These are phyloP conservation scores for Megathymus violae DNA, from an alignment of 1,140 invertebrate genomes.

Conservation along the genomic window DNA sequence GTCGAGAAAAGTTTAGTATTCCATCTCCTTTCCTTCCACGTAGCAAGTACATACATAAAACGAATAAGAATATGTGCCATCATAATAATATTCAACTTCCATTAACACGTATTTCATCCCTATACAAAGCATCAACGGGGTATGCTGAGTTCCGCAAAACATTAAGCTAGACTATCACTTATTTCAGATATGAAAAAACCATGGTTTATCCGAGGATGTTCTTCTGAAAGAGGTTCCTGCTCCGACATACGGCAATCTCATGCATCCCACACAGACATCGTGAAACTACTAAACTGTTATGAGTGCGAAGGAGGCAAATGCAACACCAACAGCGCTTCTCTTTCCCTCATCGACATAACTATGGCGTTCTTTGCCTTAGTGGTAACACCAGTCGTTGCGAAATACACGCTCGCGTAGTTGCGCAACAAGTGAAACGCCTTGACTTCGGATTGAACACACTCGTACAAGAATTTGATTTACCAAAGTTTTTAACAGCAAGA, in stretches of 20 bases:
- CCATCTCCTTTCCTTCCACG: no score
- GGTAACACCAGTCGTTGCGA: constrained; percentile 53
- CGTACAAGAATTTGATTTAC: no score
- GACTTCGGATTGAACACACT: no score
- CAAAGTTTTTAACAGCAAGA: no score
- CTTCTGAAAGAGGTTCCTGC: constrained; percentile 61
- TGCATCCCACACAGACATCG: constrained; percentile 39
- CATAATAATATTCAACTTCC: no score
- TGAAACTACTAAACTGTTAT: constrained; percentile 49
- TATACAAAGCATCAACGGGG: no score
- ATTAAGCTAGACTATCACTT: background rate
- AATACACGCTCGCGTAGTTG: constrained; percentile 55
- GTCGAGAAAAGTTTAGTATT: no score
- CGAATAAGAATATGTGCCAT: no score
- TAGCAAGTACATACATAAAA: no score
- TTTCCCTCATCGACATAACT: constrained; percentile 44
- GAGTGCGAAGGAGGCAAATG: constrained; percentile 67
- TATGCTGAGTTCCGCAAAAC: no score
- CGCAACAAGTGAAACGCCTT: constrained; percentile 20
- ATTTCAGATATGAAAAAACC: constrained; percentile 58
- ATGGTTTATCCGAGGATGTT: constrained; percentile 63
- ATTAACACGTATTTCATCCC: no score
- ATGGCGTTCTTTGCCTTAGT: constrained; percentile 55
- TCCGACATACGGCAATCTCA: constrained; percentile 54
- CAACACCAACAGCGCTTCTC: constrained; percentile 52